A percentile compares a stretch with the other conserved stretches of the same genome.
phyloP scores from a whole-genome alignment of 1,140 invertebrate species.

The Drosophila mauritiana region DNA sequence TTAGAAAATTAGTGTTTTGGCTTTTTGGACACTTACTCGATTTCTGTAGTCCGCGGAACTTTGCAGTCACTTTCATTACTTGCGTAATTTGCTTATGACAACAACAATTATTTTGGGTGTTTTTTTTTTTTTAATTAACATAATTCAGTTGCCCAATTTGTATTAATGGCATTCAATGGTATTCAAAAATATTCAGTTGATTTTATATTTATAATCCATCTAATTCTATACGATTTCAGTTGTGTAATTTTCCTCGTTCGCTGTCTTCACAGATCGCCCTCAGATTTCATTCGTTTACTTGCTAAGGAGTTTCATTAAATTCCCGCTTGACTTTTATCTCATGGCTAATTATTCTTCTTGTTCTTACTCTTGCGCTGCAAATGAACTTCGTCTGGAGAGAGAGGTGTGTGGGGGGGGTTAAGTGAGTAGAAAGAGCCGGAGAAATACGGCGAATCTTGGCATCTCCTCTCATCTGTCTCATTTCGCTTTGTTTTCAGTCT shows the following conservation, averaged over 20 bases:
- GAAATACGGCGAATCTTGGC: neutral
- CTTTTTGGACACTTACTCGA: conserved; percentile 3
- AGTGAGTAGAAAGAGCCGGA: neutral
- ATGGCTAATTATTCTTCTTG: conserved; percentile 50
- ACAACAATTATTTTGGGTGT: too few species aligned
- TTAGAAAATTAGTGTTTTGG: conserved; percentile 1
- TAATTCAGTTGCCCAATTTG: too few species aligned
- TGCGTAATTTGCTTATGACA: too few species aligned
- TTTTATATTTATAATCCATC: neutral
- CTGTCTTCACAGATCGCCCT: conserved; percentile 22
- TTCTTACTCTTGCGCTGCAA: conserved; percentile 23
- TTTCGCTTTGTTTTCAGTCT: conserved; percentile 25
- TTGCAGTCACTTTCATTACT: too few species aligned
- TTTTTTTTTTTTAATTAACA: too few species aligned
- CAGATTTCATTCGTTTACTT: conserved; percentile 23
- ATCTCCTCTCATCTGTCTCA: neutral
- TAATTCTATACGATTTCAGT: too few species aligned
- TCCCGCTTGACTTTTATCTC: conserved; percentile 47
- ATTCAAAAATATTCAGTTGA: too few species aligned
- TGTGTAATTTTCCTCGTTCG: neutral
- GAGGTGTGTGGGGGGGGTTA: neutral
- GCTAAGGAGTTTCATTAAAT: conserved; percentile 33
- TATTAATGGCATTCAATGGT: too few species aligned
- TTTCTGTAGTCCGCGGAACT: too few species aligned
- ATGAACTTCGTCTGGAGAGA: conserved; percentile 42